Base-by-base conservation (phyloP, 2,797 vertebrate species). In the Crax fasciolata region DNA sequence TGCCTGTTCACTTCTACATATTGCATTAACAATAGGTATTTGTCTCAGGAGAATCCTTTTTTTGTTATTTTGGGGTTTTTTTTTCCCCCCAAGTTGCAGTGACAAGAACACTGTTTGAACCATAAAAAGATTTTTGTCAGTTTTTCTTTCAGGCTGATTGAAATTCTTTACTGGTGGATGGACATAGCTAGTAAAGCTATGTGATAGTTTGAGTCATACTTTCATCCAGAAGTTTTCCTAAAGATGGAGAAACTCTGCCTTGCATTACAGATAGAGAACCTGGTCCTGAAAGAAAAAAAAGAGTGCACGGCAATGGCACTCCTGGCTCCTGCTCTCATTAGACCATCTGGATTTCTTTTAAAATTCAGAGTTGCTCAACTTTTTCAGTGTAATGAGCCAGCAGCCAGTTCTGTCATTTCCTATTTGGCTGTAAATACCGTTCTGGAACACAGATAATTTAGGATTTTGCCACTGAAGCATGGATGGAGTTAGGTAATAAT, bases 381-480 rank as follows among this genome's bases (percentile, higher is more conserved):
- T 93, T 72, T 96, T 93, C 83, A 88, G 85, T 2, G 2, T 17
- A 23, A 35, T 44, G 51, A 95, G 88, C 95, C 91, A 95, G 85
- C 73, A 94, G 83, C 80, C 11, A 4, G 75, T 94, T 84, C 77
- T 90, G 91, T 95, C 88, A 96, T 95, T 95, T 97, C 96, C 96
- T 95, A 91, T 90, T 94, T 95, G 94, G 93, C 94, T 76, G 88
- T 91, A 94, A 97, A 93, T 70, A 73, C 21, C 73, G 59, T 73
- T 88, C 88, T 96, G 88, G 91, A 93, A 94, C 88, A 55, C 94
- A 88, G 94, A 90, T 91, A 95, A 95, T 94, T 90, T 84, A 90
- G 80, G 88, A 89, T 94, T 96, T 95, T 96, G 91, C 70, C 91
- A 93, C 74, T 86, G 74, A 94, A 71, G 55, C 70, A 78, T 1